Evolutionary conservation across 2,888 invertebrate species (phyloP), one percentile per base, ranked within the genome.

Genomic region (Dermolepida albohirtum): DNA sequence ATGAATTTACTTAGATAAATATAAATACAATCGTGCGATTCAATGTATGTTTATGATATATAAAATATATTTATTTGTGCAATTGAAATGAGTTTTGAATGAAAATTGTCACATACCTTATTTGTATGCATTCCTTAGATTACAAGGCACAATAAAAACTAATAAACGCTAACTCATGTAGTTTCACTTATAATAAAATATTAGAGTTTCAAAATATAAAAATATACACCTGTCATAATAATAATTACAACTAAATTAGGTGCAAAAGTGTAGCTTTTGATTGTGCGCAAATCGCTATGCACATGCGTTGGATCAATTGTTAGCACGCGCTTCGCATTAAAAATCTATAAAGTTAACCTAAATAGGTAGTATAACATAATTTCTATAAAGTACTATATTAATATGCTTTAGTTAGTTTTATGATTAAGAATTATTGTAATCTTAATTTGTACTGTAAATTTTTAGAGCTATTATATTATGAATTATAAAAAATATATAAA

Each of bases 191-290:
- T 8, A 14, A 12, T 27, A 17, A 34, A 14, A 14, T 22, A 47
- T 10, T 44, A 59, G 27, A 10, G 14, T 59, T 40, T 29, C 40
- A 17, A 54, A 39, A 54, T 29, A 11, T 5, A 29, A 59, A 59
- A 59, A 59, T 27, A 44, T 59, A 59, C 59, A 59, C 59, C 59
- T 44, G 59, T 59, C 59, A 59, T 59, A 59, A 59, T 47, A 59
- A 59, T 59, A 34, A 55, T 55, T 57, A 43, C 57, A 44, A 44
- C 44, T 59, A 59, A 44, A 44, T 59, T 59, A 59, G 34, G 59
- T 59, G 44, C 54, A n/a, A 22, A 41, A 59, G 44, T 27, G 29
- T 29, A 12, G 17, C 14, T 16, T 59, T 59, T 27, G 29, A 10
- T 14, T n/a, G 44, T 59, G 44, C 44, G 44, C 59, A 43, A 22